These are phyloP conservation scores for Scaptomyza flava DNA, from an alignment of 2,888 invertebrate species.

Conservation along the genomic window DNA sequence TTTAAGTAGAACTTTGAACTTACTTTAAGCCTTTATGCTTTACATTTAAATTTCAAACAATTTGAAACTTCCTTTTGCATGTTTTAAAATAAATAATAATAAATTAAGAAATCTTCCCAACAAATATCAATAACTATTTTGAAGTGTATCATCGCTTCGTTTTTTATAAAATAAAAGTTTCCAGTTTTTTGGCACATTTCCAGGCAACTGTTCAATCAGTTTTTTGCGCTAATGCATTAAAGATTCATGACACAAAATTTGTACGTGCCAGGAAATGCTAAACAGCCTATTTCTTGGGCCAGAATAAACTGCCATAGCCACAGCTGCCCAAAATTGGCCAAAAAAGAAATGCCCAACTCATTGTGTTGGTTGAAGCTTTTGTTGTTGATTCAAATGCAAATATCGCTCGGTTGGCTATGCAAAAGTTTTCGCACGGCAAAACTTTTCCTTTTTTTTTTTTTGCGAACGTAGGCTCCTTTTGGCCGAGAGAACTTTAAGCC, in stretches of 20 bases:
- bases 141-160: conserved; percentile 30
- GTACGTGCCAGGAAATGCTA: conserved; percentile 75
- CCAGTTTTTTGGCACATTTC: conserved; percentile 30
- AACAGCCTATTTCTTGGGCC: conserved; percentile 50
- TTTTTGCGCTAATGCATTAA: conserved; percentile 60
- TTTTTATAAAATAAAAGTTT: neutral
- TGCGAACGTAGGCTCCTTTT: conserved; percentile 60
- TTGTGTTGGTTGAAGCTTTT: conserved; percentile 46
- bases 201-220: conserved; percentile 70
- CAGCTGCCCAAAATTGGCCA: conserved; percentile 50
- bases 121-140: neutral
- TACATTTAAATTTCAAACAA: no score
- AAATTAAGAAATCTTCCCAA: no score
- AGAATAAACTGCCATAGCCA: conserved; percentile 34
- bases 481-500: conserved; percentile 55
- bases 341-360: conserved; percentile 57
- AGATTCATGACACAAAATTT: conserved; percentile 74
- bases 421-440: conserved; percentile 74
- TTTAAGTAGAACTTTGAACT: no score
- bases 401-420: conserved; percentile 46
- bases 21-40: no score
- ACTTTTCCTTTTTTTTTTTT: conserved; percentile 45
- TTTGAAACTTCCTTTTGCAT: no score
- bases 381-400: conserved; percentile 73
- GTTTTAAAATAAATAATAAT: no score